Evolutionary conservation across 2,113 vertebrate genomes (phyloP).

Genomic region (Barbus barbus): DNA sequence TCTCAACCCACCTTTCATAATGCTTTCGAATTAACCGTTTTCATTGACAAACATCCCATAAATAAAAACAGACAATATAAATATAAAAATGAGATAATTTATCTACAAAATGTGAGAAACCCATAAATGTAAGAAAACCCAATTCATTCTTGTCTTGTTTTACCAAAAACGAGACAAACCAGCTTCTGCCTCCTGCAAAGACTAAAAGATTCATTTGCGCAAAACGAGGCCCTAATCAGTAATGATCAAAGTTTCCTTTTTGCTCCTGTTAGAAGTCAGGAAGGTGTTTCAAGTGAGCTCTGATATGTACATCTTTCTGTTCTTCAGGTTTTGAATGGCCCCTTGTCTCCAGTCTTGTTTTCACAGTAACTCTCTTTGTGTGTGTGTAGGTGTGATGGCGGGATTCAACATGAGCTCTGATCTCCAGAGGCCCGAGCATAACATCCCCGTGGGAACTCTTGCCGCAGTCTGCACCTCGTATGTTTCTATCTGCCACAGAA

Average conservation of each 20-base stretch:
- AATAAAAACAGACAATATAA: background rate
- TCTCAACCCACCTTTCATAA: background rate
- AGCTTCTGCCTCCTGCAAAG: background rate
- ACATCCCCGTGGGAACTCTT: slow-evolving; percentile 93
- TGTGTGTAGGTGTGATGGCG: slow-evolving; percentile 90
- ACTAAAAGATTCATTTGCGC: background rate
- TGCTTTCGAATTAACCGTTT: background rate
- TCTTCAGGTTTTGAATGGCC: slow-evolving; percentile 17
- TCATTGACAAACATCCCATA: background rate
- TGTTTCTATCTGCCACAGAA: slow-evolving; percentile 58
- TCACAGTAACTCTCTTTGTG: background rate
- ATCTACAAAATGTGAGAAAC: background rate
- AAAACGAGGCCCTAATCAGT: background rate
- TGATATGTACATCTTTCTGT: background rate
- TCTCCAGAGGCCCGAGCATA: slow-evolving; percentile 86
- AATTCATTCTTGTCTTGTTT: background rate
- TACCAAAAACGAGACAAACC: background rate
- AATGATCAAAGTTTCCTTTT: background rate
- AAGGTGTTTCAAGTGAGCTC: background rate
- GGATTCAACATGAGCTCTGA: slow-evolving; percentile 99
- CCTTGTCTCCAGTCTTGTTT: slow-evolving; percentile 20
- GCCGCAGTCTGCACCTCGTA: slow-evolving; percentile 95
- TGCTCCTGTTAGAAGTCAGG: background rate
- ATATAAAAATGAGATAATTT: too few relatives aligned
- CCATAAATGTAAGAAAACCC: background rate